These are phyloP conservation scores for Chlorops oryzae DNA, from an alignment of 1,140 invertebrate genomes.

Conservation along the genomic window DNA sequence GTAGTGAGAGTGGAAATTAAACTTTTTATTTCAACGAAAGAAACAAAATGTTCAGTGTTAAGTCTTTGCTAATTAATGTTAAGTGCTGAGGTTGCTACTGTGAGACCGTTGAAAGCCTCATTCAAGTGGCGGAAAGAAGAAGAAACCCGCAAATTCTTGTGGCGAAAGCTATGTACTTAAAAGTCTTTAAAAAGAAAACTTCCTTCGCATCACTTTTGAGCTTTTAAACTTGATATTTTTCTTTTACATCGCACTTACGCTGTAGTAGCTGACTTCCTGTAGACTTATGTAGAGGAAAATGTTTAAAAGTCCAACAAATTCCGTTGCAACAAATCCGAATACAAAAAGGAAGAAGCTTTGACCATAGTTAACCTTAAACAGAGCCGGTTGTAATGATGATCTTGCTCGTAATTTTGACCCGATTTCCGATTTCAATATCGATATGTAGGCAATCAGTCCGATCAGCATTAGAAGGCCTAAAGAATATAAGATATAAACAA, in stretches of 20 bases:
- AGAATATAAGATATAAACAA: constrained; percentile 27
- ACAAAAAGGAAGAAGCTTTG: constrained; percentile 82
- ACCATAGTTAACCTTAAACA: constrained; percentile 80
- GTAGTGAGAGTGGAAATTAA: too few species aligned
- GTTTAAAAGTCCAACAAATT: constrained; percentile 76
- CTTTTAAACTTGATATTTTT: too few species aligned
- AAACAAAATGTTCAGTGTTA: too few species aligned
- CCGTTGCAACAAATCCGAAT: constrained; percentile 73
- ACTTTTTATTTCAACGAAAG: too few species aligned
- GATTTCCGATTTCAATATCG: constrained; percentile 83
- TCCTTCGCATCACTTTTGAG: too few species aligned
- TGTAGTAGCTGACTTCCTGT: constrained; percentile 52
- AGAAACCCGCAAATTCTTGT: too few species aligned
- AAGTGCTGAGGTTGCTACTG: too few species aligned
- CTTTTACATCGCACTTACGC: constrained; percentile 36
- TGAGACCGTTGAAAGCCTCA: too few species aligned
- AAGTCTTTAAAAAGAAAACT: too few species aligned
- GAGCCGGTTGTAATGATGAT: constrained; percentile 67
- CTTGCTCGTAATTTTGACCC: constrained; percentile 75
- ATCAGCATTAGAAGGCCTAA: constrained; percentile 80
- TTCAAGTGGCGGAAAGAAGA: too few species aligned
- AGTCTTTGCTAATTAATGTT: too few species aligned
- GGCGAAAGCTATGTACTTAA: too few species aligned
- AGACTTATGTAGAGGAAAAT: constrained; percentile 80
- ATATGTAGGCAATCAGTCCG: constrained; percentile 87